phyloP scores from a whole-genome alignment of 2,113 vertebrate species.

The Tautogolabrus adspersus region DNA sequence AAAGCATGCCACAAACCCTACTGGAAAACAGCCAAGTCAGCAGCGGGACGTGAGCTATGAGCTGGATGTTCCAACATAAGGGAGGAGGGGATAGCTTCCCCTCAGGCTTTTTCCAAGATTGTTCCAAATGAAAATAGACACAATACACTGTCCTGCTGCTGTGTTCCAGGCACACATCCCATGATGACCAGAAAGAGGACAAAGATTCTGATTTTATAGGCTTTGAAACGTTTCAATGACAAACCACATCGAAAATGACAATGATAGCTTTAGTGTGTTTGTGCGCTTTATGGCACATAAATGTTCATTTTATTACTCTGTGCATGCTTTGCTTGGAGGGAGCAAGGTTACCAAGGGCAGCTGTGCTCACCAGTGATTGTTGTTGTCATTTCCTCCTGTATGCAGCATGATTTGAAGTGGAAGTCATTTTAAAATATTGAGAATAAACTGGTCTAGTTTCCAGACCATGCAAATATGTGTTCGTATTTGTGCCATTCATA shows the following conservation, averaged over 20 bases:
- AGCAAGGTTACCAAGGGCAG: background rate
- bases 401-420: too few relatives aligned
- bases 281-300: background rate
- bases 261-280: background rate
- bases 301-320: background rate
- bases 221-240: background rate
- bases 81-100: constrained; percentile 41
- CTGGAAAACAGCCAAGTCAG: constrained; percentile 80
- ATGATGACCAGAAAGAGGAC: constrained; percentile 40
- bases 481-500: too few relatives aligned
- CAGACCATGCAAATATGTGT: background rate
- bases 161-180: constrained; percentile 34
- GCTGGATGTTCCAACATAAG: constrained; percentile 61
- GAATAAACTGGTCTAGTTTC: background rate
- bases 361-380: constrained; percentile 5
- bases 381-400: background rate
- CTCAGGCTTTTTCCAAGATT: constrained; percentile 58
- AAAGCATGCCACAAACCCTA: constrained; percentile 61
- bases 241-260: background rate
- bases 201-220: background rate
- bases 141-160: constrained; percentile 38
- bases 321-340: background rate
- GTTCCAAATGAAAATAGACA: constrained; percentile 65
- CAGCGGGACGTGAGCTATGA: constrained; percentile 63
- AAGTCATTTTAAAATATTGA: background rate